Evolutionary conservation across 2,888 invertebrate species (phyloP), one percentile per base, ranked within the genome.

Genomic region (Pristionchus mayeri): DNA sequence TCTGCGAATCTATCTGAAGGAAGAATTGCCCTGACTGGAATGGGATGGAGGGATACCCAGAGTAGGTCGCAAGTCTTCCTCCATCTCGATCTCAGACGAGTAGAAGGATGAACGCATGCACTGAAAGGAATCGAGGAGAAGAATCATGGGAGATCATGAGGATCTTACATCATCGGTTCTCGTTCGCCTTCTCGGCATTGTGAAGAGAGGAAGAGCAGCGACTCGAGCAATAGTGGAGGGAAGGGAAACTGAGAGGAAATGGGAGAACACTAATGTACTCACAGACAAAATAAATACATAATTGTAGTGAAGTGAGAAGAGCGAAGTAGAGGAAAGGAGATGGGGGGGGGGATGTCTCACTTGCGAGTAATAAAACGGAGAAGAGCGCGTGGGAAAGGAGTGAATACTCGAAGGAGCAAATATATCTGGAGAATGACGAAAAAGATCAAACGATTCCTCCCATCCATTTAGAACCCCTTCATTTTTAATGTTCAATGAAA

Each of bases 1-100:
- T 91, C 91, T 3, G 90, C 90, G 60, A 90, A 90, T 13, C 88
- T 85, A 85, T 90, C 84, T 71, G 27, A 37, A 54, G 0, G 3
- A 7, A 21, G 9, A 18, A 13, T 54, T 13, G 21, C 4, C 4
- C 4, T 54, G n/a, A 7, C 4, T 63, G 30, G 6, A 63, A 27
- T n/a, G 13, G 63, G 13, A 27, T 44, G 6, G 7, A 9, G 44
- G 63, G 30, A n/a, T 57, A 82, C 81, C 81, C 11, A 82, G 63
- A 44, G 63, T 82, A 13, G 81, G 81, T 11, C 63, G 11, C 7
- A 82, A 30, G 63, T 82, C 81, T 21, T 82, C 81, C n/a, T 63
- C 81, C 44, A 48, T 60, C 48, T 82, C 81, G 21, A 34, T n/a
- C 44, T 82, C 81, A 6, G 81, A 71, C 11, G 71, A 82, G 30